Evolutionary conservation across 2,888 invertebrate species (phyloP).

Genomic region (Drosophila maculinotata): DNA sequence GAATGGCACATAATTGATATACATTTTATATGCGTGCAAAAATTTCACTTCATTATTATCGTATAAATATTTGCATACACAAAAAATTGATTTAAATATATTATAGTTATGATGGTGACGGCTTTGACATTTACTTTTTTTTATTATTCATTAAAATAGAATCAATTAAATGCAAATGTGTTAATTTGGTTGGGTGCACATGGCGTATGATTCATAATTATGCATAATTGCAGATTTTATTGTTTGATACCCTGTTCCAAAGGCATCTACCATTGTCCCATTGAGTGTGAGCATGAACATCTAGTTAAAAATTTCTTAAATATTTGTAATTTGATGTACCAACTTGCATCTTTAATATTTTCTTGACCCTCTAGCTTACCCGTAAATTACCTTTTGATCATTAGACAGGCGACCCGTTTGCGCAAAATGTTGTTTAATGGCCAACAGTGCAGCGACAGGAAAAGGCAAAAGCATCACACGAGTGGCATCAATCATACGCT

Average conservation of each 20-base stretch:
- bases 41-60: conserved; percentile 25
- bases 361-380: neutral
- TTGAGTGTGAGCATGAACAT: neutral
- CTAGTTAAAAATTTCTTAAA: neutral
- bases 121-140: conserved; percentile 20
- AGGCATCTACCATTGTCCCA: neutral
- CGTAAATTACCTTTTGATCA: conserved; percentile 13
- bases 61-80: conserved; percentile 16
- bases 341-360: neutral
- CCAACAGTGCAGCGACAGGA: conserved; percentile 20
- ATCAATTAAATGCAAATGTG: conserved; percentile 41
- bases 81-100: conserved; percentile 24
- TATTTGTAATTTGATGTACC: neutral
- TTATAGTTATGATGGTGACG: conserved; percentile 42
- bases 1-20: conserved; percentile 23
- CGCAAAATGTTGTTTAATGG: conserved; percentile 57
- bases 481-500: conserved; percentile 76
- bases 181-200: conserved; percentile 1
- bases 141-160: conserved; percentile 31
- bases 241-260: neutral
- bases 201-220: conserved; percentile 59
- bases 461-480: conserved; percentile 31
- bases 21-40: conserved; percentile 3
- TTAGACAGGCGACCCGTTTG: conserved; percentile 8
- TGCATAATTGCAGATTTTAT: conserved; percentile 35